A percentile compares a stretch with the other conserved stretches of the same genome.
phyloP scores from a whole-genome alignment of 2,888 invertebrate genomes.

The Agriotes lineatus region DNA sequence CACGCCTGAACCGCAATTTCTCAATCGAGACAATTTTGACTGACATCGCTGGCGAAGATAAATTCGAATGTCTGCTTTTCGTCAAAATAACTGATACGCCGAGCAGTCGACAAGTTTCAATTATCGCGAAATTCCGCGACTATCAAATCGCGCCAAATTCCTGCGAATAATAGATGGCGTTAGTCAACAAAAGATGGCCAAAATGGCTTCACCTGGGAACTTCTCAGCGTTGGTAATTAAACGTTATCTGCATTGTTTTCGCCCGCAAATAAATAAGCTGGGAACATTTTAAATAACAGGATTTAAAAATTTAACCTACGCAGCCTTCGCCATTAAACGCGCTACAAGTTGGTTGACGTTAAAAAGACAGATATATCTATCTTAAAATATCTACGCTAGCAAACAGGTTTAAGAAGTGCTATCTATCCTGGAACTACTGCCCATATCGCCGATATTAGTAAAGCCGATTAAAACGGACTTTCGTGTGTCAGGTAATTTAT shows the following conservation, averaged over 20 bases:
- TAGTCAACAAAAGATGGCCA: no score
- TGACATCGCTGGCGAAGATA: no score
- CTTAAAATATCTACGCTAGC: constrained; percentile 34
- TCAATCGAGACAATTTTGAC: no score
- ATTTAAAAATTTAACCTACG: constrained; percentile 22
- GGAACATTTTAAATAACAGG: constrained; percentile 3
- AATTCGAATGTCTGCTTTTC: no score
- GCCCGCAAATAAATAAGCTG: background rate
- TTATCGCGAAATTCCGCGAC: no score
- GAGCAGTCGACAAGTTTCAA: no score
- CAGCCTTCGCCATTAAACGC: constrained; percentile 23
- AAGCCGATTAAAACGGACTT: constrained; percentile 35
- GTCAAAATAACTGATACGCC: no score
- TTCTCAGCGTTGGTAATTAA: background rate
- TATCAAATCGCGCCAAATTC: no score
- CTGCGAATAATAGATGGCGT: no score
- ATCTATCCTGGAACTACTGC: constrained; percentile 25
- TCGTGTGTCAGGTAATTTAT: constrained; percentile 32
- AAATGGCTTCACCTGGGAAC: background rate
- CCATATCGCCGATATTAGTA: constrained; percentile 29
- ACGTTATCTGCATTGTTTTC: background rate
- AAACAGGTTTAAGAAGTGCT: constrained; percentile 39
- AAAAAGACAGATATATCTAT: constrained; percentile 35
- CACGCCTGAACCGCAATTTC: no score
- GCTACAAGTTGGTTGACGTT: constrained; percentile 31